Evolutionary conservation across 92 coral and sea anemone genomes (phyloP), one percentile per base, ranked within the genome.

Genomic region (Palythoa caribaeorum): DNA sequence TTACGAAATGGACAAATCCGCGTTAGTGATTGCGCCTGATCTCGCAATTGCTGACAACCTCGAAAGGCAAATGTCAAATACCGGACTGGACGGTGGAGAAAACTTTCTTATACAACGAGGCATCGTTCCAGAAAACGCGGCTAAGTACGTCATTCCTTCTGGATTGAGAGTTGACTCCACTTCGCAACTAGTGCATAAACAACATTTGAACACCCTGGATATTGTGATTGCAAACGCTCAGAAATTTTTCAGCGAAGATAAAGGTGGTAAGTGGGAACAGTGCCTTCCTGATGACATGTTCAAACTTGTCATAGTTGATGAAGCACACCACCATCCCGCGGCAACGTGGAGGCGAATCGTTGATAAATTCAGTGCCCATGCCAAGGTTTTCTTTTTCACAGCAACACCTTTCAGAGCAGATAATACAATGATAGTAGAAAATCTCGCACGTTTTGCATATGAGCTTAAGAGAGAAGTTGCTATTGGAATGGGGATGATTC

Each of bases 351-450:
- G 16, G 0, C 14, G 87, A 60, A 88, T 91, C 19, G 37, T 91
- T 1, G 0, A 57, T 0, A 84, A 91, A 48, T 91, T 88, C 59
- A 51, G 19, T 36, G 1, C 12, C 5, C 78, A 78, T 35, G 85
- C 88, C 10, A 0, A 59, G 65, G 91, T 91, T 19, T 90, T 72
- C 2, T 83, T 91, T 68, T 84, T 91, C 16, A 91, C 94, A 5
- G 94, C 94, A 9, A 91, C 92, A 0, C 92, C 91, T 4, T 88
- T 38, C 62, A 80, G 91, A 55, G 83, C 87, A n/a, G 92, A 91
- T 73, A 65, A 75, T 40, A 0, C 38, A 17, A 14, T 1, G 8
- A 85, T 89, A 3, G 17, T 52, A 38, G 88, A 76, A 12, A 72
- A 77, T 19, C 1, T 55, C 0, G 6, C 9, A 5, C 9, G n/a